Conservation (phyloP, 2,797 vertebrate species). For the Hybognathus amarus region DNA sequence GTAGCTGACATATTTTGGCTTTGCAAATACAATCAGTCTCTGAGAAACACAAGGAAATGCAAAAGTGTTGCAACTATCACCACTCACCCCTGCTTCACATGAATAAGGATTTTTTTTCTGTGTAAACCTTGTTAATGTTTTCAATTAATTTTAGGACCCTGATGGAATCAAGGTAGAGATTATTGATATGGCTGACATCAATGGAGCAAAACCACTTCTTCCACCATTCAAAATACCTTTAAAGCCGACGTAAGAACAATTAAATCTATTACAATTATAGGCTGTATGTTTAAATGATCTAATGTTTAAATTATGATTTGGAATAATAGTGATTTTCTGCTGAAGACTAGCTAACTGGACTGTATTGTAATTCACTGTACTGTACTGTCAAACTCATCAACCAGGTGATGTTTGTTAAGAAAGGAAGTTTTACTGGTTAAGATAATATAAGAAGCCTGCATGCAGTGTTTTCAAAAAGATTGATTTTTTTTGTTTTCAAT, state of each 20-base stretch:
- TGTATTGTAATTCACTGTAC: background rate
- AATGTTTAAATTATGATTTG: background rate
- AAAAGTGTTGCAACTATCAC: background rate
- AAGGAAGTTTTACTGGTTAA: background rate
- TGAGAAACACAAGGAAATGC: background rate
- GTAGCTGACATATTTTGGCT: background rate
- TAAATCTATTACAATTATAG: background rate
- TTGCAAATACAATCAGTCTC: background rate
- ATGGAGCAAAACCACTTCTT: constrained; percentile 87
- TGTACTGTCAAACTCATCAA: background rate
- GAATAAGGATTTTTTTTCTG: background rate
- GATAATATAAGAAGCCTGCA: background rate
- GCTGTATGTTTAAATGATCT: background rate
- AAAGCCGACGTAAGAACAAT: constrained; percentile 85
- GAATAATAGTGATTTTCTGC: background rate
- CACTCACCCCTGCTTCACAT: background rate
- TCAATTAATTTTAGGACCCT: constrained; percentile 80
- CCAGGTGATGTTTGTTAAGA: background rate
- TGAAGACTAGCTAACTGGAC: background rate
- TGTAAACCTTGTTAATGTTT: constrained; percentile 2
- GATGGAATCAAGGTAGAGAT: constrained; percentile 81
- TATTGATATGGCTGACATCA: constrained; percentile 81
- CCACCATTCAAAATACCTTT: constrained; percentile 91
- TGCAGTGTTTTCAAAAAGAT: background rate
- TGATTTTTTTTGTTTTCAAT: background rate